Evolutionary conservation across 2,113 vertebrate species (phyloP).

Genomic region (Gymnocephalus cernua): DNA sequence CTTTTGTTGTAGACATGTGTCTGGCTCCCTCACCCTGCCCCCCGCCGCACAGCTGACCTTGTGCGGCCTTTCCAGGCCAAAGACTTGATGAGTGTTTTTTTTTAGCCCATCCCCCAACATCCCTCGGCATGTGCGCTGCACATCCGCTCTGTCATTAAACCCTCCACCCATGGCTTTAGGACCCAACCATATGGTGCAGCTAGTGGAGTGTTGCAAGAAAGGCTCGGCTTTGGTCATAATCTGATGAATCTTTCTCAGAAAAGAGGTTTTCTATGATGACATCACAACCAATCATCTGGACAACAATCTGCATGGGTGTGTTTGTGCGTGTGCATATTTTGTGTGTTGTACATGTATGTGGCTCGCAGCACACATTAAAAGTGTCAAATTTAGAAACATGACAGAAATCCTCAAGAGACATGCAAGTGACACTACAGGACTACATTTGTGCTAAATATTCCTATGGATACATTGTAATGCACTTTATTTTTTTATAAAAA

Average conservation of each 20-base stretch:
- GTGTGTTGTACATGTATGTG: slow-evolving; percentile 13
- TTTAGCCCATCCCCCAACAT: slow-evolving; percentile 77
- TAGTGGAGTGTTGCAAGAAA: slow-evolving; percentile 77
- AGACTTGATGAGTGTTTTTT: slow-evolving; percentile 84
- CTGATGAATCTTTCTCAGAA: slow-evolving; percentile 78
- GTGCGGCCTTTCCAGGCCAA: slow-evolving; percentile 80
- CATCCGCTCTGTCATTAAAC: slow-evolving; percentile 85
- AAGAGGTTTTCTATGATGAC: slow-evolving; percentile 74
- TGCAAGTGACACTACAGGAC: background rate
- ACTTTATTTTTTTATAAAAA: background rate
- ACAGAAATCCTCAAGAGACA: slow-evolving; percentile 23
- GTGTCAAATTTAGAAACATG: slow-evolving; percentile 35
- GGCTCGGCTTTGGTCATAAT: slow-evolving; percentile 76
- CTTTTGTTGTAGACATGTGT: slow-evolving; percentile 78
- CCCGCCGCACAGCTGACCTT: slow-evolving; percentile 77
- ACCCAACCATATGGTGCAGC: slow-evolving; percentile 82
- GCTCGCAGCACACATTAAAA: slow-evolving; percentile 28
- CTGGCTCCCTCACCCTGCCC: slow-evolving; percentile 66
- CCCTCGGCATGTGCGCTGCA: slow-evolving; percentile 76
- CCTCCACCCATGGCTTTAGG: slow-evolving; percentile 84
- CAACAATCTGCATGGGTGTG: slow-evolving; percentile 43
- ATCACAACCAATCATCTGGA: slow-evolving; percentile 59
- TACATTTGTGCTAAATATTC: slow-evolving; percentile 25
- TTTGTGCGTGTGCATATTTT: slow-evolving; percentile 26
- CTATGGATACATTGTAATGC: background rate